These are phyloP conservation scores for human (Homo sapiens) DNA, from an alignment of 2,113 vertebrate species.

Conservation along the genomic window DNA sequence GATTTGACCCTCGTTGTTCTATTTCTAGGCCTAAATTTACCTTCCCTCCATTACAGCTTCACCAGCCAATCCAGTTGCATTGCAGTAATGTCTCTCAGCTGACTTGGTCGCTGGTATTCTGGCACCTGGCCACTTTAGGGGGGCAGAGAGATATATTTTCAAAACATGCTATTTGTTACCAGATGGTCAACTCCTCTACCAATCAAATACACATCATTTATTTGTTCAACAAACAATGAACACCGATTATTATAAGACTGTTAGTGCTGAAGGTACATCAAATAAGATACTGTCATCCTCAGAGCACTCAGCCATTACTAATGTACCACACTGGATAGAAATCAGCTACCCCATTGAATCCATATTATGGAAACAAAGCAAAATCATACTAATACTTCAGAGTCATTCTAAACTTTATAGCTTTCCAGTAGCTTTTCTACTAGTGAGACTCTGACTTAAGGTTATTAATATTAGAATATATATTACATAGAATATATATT, in stretches of 20 bases:
- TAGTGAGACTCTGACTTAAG: no score
- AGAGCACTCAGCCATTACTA: background rate
- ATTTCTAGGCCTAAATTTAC: background rate
- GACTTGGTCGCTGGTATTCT: background rate
- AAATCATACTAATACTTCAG: background rate
- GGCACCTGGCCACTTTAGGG: background rate
- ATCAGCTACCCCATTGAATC: background rate
- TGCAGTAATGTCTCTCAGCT: background rate
- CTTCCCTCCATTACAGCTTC: background rate
- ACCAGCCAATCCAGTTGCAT: background rate
- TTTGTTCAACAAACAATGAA: conserved; percentile 22
- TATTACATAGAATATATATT: no score
- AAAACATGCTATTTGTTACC: conserved; percentile 15
- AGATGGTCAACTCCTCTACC: background rate
- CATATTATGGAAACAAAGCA: background rate
- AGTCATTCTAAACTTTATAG: background rate
- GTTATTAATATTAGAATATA: no score
- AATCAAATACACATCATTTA: background rate
- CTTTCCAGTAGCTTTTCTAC: background rate
- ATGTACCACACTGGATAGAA: background rate
- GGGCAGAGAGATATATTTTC: background rate
- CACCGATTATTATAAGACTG: background rate
- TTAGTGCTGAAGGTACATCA: background rate
- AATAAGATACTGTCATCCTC: background rate
- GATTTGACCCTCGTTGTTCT: background rate